Conservation (phyloP, 2,888 invertebrate genomes). For the Acanthacorydalis orientalis region DNA sequence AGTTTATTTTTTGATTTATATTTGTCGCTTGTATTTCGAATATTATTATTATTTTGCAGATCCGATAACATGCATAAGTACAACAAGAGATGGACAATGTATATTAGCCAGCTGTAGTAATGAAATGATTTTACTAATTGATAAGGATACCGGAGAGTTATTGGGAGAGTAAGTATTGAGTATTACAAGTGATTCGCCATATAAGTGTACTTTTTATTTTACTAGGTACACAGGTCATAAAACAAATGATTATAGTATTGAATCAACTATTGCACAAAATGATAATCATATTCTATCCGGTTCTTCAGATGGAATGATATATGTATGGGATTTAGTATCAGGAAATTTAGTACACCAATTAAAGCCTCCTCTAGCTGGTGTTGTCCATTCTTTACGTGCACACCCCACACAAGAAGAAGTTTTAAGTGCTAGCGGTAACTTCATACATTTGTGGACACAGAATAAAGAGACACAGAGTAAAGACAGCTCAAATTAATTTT, state of each 20-base stretch:
- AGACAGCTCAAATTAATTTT: slow-evolving; percentile 5
- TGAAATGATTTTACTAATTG: slow-evolving; percentile 66
- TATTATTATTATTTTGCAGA: slow-evolving; percentile 25
- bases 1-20: too few relatives aligned
- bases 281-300: slow-evolving; percentile 83
- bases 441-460: slow-evolving; percentile 50
- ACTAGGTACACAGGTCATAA: slow-evolving; percentile 65
- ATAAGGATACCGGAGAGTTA: slow-evolving; percentile 69
- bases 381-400: slow-evolving; percentile 62
- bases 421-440: slow-evolving; percentile 56
- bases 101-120: slow-evolving; percentile 73
- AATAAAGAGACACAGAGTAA: slow-evolving; percentile 26
- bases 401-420: slow-evolving; percentile 63
- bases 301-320: slow-evolving; percentile 70
- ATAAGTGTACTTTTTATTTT: slow-evolving; percentile 5
- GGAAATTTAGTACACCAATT: slow-evolving; percentile 39
- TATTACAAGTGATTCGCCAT: background rate
- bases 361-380: slow-evolving; percentile 26
- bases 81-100: slow-evolving; percentile 90
- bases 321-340: slow-evolving; percentile 81
- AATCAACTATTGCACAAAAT: slow-evolving; percentile 67
- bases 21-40: too few relatives aligned
- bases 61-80: slow-evolving; percentile 63
- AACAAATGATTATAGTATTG: slow-evolving; percentile 68
- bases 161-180: slow-evolving; percentile 38